Evolutionary conservation across 2,888 invertebrate species (phyloP).

Genomic region (Gastrophysa polygoni): DNA sequence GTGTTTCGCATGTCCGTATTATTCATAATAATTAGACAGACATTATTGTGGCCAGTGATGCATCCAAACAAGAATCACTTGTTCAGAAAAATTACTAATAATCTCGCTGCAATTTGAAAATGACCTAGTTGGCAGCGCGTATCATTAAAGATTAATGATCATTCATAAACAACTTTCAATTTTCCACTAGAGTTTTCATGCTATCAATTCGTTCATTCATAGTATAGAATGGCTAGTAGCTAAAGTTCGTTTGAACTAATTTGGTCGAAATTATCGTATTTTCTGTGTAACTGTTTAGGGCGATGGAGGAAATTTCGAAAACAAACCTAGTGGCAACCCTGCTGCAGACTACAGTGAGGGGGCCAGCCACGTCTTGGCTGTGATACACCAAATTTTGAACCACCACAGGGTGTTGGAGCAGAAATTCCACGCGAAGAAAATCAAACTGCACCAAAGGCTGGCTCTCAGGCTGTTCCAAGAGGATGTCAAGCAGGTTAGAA

Average conservation of each 20-base stretch:
- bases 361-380: conserved; percentile 93
- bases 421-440: conserved; percentile 93
- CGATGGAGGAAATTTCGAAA: conserved; percentile 62
- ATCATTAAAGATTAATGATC: not conserved
- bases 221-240: not conserved
- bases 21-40: not conserved
- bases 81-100: not conserved
- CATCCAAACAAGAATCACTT: not conserved
- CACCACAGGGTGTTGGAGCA: conserved; percentile 94
- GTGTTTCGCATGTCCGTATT: too few relatives aligned
- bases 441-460: conserved; percentile 91
- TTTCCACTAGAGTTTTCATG: not conserved
- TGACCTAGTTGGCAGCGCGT: not conserved
- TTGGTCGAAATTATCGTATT: too few relatives aligned
- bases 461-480: conserved; percentile 94
- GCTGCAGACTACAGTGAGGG: conserved; percentile 97
- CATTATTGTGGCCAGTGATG: not conserved
- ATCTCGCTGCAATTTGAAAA: not conserved
- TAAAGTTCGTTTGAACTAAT: not conserved
- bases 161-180: not conserved
- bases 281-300: too few relatives aligned
- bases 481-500: conserved; percentile 89
- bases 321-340: conserved; percentile 75
- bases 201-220: not conserved
- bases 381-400: conserved; percentile 95